phyloP scores from a whole-genome alignment of 2,888 invertebrate species.

The Acleris laterana region DNA sequence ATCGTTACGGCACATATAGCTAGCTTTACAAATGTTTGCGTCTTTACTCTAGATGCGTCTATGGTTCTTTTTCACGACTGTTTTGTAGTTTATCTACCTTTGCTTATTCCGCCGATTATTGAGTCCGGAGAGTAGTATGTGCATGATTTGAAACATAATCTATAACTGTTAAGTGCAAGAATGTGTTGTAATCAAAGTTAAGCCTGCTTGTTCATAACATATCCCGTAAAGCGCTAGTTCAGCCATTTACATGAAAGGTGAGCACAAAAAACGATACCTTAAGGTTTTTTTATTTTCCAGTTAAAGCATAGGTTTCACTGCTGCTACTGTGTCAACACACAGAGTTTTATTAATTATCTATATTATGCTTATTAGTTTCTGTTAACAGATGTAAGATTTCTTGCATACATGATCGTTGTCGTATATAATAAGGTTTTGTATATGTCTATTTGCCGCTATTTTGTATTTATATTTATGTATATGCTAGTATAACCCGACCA shows the following conservation, averaged over 20 bases:
- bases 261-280: conserved; percentile 81
- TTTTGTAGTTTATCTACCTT: conserved; percentile 82
- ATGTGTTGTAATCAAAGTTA: conserved; percentile 68
- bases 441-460: conserved; percentile 81
- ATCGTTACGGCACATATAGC: conserved; percentile 33
- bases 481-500: conserved; percentile 62
- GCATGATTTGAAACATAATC: conserved; percentile 60
- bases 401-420: conserved; percentile 59
- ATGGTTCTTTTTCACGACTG: conserved; percentile 83
- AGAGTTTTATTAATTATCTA: conserved; percentile 30
- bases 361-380: conserved; percentile 43
- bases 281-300: conserved; percentile 67
- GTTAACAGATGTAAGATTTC: conserved; percentile 51
- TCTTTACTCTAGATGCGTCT: conserved; percentile 51
- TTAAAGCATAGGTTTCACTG: conserved; percentile 53
- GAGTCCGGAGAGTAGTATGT: conserved; percentile 70
- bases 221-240: conserved; percentile 66
- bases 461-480: conserved; percentile 65
- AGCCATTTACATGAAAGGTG: conserved; percentile 84
- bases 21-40: conserved; percentile 31
- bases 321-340: conserved; percentile 44
- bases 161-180: conserved; percentile 57
- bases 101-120: conserved; percentile 80
- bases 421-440: conserved; percentile 55
- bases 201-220: conserved; percentile 50